A percentile compares a stretch with the other conserved stretches of the same genome.
phyloP scores from a whole-genome alignment of 2,797 vertebrate genomes.

The Malurus splendens region DNA sequence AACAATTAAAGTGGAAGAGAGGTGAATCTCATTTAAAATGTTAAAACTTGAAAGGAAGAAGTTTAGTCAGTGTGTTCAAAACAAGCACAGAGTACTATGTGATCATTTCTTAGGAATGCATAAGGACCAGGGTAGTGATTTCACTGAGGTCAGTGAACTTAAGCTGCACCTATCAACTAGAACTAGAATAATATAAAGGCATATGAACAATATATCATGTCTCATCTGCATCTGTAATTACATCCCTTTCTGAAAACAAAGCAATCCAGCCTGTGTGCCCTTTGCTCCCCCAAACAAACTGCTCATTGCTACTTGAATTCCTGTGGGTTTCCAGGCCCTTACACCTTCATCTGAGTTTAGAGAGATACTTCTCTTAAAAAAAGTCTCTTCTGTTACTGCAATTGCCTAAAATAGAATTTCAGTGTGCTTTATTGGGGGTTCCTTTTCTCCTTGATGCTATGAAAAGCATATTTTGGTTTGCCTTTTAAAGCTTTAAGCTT shows the following conservation, averaged over 20 bases:
- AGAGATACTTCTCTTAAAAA: background rate
- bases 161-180: background rate
- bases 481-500: background rate
- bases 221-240: background rate
- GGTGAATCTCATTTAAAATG: background rate
- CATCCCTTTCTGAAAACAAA: background rate
- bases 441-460: background rate
- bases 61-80: background rate
- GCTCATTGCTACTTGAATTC: background rate
- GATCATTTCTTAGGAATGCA: background rate
- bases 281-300: background rate
- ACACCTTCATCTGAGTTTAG: background rate
- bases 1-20: background rate
- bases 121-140: background rate
- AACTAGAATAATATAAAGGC: background rate
- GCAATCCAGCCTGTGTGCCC: background rate
- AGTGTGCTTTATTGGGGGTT: background rate
- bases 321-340: background rate
- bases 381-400: background rate
- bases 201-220: background rate
- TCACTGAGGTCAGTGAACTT: background rate
- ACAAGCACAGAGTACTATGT: accelerated
- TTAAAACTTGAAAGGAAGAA: background rate
- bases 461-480: background rate
- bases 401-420: background rate